A percentile compares a stretch with the other conserved stretches of the same genome.
phyloP scores from a whole-genome alignment of 2,797 vertebrate species.

The Smutsia gigantea region DNA sequence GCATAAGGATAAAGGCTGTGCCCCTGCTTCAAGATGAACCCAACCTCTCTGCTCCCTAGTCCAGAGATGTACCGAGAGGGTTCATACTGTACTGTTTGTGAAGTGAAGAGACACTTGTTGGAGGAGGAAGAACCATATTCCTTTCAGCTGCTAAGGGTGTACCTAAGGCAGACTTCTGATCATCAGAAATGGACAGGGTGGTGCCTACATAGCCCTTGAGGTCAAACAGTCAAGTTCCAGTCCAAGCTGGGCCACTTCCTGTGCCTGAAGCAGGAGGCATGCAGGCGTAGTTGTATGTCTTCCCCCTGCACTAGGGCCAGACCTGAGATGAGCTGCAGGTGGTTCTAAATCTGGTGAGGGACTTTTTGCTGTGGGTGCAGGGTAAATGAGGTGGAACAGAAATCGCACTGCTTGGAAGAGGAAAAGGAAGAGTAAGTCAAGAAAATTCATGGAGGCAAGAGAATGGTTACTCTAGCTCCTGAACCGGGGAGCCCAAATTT shows the following conservation, averaged over 20 bases:
- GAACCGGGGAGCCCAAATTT: background rate
- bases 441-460: background rate
- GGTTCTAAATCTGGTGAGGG: conserved; percentile 8
- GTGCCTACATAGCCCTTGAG: background rate
- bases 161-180: background rate
- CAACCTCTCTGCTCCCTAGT: background rate
- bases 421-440: background rate
- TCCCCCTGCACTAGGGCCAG: background rate
- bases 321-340: background rate
- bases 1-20: background rate
- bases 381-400: background rate
- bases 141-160: background rate
- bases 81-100: background rate
- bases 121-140: background rate
- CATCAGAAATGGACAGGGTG: background rate
- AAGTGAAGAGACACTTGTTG: background rate
- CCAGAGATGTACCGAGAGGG: background rate
- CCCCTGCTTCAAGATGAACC: background rate
- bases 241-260: background rate
- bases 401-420: conserved; percentile 24
- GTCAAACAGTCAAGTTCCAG: background rate
- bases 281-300: background rate
- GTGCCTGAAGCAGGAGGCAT: background rate
- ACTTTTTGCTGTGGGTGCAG: conserved; percentile 4
- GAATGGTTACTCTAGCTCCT: background rate